Evolutionary conservation across 2,888 invertebrate genomes (phyloP), one percentile per base, ranked within the genome.

Genomic region (Polymixis flavicincta): DNA sequence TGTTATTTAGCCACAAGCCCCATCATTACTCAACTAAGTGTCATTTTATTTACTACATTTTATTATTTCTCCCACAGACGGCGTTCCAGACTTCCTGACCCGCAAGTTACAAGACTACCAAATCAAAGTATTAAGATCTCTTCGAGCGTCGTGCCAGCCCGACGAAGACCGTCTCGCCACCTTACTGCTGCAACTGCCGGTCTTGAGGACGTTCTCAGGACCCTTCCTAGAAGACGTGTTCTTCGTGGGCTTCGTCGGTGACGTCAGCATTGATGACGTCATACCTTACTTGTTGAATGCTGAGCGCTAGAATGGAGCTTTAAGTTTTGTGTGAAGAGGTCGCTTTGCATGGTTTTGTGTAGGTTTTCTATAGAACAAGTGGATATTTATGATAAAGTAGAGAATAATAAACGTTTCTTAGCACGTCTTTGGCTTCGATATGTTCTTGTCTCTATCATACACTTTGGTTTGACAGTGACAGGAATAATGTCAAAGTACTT

Each of bases 221-320:
- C 95, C 97, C 22, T 97, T 98, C 80, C 96, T 99, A 71, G 99
- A 99, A 93, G 99, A 99, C 91, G 97, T 99, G 72, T 99, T 99
- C 97, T 99, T 99, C 92, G 98, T 98, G 7, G 98, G 98, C 69
- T 97, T 99, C 80, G 98, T 99, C 66, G 99, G 99, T 9, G 98
- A 98, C 93, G 98, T 99, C 88, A 98, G 99, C 95, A 99, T 99
- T 78, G 99, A 99, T 91, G 98, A 98, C 91, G 98, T 99, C 87
- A 98, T 99, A 93, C 99, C 99, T 48, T 99, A 98, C 89, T 98
- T 99, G 91, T 97, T 99, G 86, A 98, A 94, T 37, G 93, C 93
- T 6, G 95, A 94, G 64, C 93, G 94, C 19, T 87, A 81, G 59
- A 70, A n/a, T 64, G 8, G 14, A 37, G 19, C 6, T n/a, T 52